Evolutionary conservation across 2,113 vertebrate species (phyloP).

Genomic region (Calidris pygmaea): DNA sequence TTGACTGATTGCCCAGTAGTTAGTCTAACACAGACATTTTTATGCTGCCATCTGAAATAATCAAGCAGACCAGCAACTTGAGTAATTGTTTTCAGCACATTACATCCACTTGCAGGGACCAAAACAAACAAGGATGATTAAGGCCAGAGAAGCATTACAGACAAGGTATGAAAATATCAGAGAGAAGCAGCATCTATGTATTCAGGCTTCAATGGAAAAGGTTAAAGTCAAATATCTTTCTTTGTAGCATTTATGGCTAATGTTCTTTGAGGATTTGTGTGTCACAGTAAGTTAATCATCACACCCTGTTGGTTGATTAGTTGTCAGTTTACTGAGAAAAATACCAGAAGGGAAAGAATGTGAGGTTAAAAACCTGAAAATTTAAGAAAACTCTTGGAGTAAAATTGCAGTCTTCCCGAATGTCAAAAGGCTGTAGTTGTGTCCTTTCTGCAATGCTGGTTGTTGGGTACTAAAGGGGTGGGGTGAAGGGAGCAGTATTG

Average conservation of each 20-base stretch:
- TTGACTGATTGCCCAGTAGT: background rate
- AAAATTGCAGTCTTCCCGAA: background rate
- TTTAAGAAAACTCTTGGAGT: background rate
- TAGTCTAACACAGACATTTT: background rate
- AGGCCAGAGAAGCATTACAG: background rate
- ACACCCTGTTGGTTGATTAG: accelerated
- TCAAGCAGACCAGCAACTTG: background rate
- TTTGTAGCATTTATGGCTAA: background rate
- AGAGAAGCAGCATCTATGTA: background rate
- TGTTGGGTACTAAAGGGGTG: background rate
- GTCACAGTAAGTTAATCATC: background rate
- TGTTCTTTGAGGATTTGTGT: background rate
- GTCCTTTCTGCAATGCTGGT: background rate
- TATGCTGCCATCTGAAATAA: background rate
- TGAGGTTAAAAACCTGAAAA: background rate
- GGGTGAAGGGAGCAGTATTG: background rate
- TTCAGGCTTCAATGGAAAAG: background rate
- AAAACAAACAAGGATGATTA: background rate
- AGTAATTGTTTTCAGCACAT: background rate
- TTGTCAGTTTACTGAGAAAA: background rate
- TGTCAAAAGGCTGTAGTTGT: background rate
- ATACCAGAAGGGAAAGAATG: background rate
- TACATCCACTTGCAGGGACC: background rate
- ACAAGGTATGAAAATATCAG: background rate
- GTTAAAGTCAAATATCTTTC: background rate